These are phyloP conservation scores for Acromyrmex charruanus DNA, from an alignment of 1,140 invertebrate genomes.

Conservation along the genomic window DNA sequence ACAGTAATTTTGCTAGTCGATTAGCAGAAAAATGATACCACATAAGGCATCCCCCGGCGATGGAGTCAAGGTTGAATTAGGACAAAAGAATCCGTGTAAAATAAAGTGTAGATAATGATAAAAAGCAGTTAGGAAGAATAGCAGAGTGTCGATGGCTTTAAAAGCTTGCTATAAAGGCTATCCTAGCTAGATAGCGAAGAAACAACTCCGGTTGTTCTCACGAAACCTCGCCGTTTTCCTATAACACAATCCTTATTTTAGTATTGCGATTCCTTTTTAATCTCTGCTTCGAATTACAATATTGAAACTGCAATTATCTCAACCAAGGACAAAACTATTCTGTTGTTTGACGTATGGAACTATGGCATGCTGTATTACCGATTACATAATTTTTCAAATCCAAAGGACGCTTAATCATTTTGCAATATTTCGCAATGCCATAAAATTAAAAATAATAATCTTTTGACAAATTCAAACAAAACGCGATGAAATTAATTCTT, in stretches of 20 bases:
- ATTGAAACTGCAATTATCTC: neutral
- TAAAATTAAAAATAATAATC: neutral
- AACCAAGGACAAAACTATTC: neutral
- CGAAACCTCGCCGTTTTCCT: neutral
- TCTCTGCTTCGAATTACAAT: neutral
- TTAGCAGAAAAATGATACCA: neutral
- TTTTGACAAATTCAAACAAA: neutral
- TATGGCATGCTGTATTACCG: neutral
- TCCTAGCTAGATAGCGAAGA: neutral
- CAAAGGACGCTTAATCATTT: neutral
- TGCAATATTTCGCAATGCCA: neutral
- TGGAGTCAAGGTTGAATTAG: neutral
- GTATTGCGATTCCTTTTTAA: neutral
- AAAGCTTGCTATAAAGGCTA: neutral
- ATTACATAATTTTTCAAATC: neutral
- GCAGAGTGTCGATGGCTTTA: neutral
- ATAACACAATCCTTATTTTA: neutral
- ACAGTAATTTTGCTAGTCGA: neutral
- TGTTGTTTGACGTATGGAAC: neutral
- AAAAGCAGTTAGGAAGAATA: slow-evolving; percentile 1
- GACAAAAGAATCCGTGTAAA: slow-evolving; percentile 5
- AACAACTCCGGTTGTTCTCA: neutral
- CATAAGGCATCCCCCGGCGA: neutral
- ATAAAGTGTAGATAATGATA: slow-evolving; percentile 28
- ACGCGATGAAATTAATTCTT: neutral